Evolutionary conservation across 2,113 vertebrate species (phyloP), one percentile per base, ranked within the genome.

Genomic region (Corydoras sp.): DNA sequence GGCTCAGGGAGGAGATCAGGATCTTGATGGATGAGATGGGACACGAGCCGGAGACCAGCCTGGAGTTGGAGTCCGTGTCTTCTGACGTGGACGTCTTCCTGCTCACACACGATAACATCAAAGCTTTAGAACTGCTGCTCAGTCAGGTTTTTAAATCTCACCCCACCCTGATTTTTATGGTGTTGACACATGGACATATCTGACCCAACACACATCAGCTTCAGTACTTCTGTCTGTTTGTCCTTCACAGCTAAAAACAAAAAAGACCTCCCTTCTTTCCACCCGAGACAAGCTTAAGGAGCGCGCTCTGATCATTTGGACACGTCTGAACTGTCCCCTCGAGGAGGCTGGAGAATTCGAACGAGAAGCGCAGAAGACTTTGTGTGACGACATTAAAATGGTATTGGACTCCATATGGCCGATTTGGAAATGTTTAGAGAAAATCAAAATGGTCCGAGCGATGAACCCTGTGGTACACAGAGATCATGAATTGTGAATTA

Each of bases 41-140:
- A 4, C 84, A 84, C 3, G 69, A 74, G 15, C 82, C 87, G 10
- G 85, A 88, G 62, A 84, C 82, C 62, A 84, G 83, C 43, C 60
- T 88, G 68, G 87, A 88, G 75, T 80, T 71, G 9, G 85, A 89
- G 53, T 83, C 81, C 0, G 68, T 88, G n/a, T 76, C 73, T 66
- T 78, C 79, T 1, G 81, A 84, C 15, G 75, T 82, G 0, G 84
- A 86, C 7, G 75, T 79, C 5, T 86, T 88, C 65, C 84, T 83
- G 32, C 86, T 89, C 48, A 86, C 86, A 4, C 77, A 84, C 10
- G 84, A 85, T 2, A 83, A 89, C 58, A 85, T 89, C 63, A 82
- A 84, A 76, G 85, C 85, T 15, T 80, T 89, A 1, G 69, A 81
- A 50, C 64, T 85, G 62, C 72, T 88, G 14, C 76, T 84, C 43